A percentile compares a stretch with the other conserved stretches of the same genome.
Evolutionary conservation across 2,888 invertebrate genomes (phyloP).

Genomic region (Cheilosia scutellata): DNA sequence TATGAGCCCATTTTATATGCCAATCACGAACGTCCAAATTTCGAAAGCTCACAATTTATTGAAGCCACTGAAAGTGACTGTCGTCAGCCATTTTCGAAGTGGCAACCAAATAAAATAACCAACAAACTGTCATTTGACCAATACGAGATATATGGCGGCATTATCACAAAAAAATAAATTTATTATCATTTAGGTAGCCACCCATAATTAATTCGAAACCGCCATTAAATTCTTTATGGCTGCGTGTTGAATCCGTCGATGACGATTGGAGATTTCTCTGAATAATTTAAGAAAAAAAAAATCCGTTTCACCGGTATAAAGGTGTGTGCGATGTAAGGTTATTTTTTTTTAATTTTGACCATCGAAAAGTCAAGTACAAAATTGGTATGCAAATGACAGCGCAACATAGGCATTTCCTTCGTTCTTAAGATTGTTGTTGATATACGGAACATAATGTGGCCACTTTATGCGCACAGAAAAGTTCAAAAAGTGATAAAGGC

Average conservation of each 20-base stretch:
- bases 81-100: conserved; percentile 65
- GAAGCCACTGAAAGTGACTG: conserved; percentile 54
- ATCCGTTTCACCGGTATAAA: conserved; percentile 43
- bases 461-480: conserved; percentile 48
- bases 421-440: conserved; percentile 19
- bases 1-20: conserved; percentile 23
- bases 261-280: conserved; percentile 69
- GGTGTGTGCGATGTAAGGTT: conserved; percentile 39
- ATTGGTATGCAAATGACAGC: conserved; percentile 67
- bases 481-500: conserved; percentile 42
- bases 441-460: conserved; percentile 34
- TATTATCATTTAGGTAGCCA: conserved; percentile 72
- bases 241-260: conserved; percentile 50
- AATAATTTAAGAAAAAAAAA: conserved; percentile 46
- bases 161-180: conserved; percentile 12
- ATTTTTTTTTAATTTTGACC: conserved; percentile 43
- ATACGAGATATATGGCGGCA: conserved; percentile 66
- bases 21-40: conserved; percentile 65
- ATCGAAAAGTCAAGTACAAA: conserved; percentile 28
- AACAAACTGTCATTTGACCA: conserved; percentile 63
- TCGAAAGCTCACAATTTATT: conserved; percentile 72
- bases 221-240: conserved; percentile 73
- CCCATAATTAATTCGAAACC: conserved; percentile 67
- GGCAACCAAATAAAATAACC: conserved; percentile 40
- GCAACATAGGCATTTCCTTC: conserved; percentile 61